Conservation (phyloP, 2,113 vertebrate genomes). For the Laticauda laticaudata region DNA sequence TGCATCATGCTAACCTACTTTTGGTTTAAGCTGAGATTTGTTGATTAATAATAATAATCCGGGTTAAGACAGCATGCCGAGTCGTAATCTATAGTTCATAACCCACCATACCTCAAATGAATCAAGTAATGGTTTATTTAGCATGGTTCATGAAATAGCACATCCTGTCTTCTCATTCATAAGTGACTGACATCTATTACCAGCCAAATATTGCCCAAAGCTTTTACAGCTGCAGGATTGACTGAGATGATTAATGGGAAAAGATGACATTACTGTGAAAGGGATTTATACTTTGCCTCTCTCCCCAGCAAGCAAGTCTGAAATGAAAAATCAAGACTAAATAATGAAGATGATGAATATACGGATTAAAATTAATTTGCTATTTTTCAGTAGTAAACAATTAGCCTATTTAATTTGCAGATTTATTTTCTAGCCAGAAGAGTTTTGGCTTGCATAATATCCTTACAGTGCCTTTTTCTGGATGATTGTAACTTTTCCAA, state of each 20-base stretch:
- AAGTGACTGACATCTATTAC: neutral
- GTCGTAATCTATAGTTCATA: neutral
- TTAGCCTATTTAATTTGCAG: conserved; percentile 55
- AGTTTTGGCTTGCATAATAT: conserved; percentile 35
- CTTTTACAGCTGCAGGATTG: neutral
- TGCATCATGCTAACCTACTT: neutral
- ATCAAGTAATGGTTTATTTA: neutral
- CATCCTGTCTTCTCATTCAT: neutral
- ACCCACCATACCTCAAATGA: neutral
- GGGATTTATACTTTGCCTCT: conserved; percentile 1
- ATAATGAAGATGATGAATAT: conserved; percentile 42
- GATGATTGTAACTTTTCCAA: conserved; percentile 45
- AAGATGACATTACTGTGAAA: neutral
- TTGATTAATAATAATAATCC: neutral
- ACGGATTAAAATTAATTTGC: conserved; percentile 47
- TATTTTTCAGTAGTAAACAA: conserved; percentile 46
- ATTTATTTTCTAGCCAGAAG: conserved; percentile 54
- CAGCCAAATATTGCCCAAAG: neutral
- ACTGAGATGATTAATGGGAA: neutral
- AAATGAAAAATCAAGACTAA: conserved; percentile 23
- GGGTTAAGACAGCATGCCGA: neutral
- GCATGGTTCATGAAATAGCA: neutral
- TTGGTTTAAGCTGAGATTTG: neutral
- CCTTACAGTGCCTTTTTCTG: conserved; percentile 45
- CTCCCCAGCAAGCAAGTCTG: neutral